These are phyloP conservation scores for Lycophotia porphyrea DNA, from an alignment of 2,888 invertebrate genomes.

Conservation along the genomic window DNA sequence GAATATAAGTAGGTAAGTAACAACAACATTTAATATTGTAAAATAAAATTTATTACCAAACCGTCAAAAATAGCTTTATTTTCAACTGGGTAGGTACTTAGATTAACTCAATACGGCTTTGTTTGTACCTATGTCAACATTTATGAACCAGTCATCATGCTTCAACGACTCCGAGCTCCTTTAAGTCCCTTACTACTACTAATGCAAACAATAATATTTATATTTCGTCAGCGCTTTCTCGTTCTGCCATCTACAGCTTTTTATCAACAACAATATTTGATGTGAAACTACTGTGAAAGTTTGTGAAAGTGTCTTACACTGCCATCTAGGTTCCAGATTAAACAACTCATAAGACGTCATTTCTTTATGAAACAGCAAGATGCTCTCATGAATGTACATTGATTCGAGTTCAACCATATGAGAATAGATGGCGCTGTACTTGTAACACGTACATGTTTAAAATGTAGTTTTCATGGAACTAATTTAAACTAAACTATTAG, in stretches of 20 bases:
- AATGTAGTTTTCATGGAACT: no score
- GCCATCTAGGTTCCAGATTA: conserved; percentile 49
- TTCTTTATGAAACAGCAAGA: neutral
- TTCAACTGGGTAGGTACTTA: no score
- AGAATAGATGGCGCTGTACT: conserved; percentile 57
- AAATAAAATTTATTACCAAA: no score
- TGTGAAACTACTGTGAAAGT: neutral
- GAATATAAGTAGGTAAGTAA: no score
- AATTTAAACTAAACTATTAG: no score
- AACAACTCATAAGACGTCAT: conserved; percentile 10
- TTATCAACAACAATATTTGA: neutral
- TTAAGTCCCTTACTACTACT: neutral
- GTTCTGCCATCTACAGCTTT: conserved; percentile 16
- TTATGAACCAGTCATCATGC: neutral
- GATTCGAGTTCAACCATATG: neutral
- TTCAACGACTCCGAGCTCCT: neutral
- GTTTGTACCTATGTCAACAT: neutral
- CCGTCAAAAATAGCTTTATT: no score
- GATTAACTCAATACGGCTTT: no score
- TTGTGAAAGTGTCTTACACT: neutral
- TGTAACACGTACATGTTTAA: neutral
- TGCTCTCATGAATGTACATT: neutral
- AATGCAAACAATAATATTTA: neutral
- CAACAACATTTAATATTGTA: no score
- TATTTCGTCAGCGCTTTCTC: neutral